phyloP scores from a whole-genome alignment of 2,797 vertebrate species.

The Syngnathus acus region DNA sequence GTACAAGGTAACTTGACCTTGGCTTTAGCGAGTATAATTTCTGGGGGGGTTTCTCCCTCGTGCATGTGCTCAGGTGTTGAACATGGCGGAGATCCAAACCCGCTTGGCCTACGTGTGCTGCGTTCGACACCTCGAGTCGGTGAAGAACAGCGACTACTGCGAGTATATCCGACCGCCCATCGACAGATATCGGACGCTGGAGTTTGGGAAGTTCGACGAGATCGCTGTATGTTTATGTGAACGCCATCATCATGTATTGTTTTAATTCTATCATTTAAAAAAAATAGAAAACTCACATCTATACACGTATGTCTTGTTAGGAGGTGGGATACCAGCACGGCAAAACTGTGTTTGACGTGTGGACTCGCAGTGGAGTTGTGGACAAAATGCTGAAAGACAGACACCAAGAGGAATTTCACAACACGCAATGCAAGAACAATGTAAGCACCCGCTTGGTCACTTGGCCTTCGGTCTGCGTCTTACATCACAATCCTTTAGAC shows the following conservation, averaged over 20 bases:
- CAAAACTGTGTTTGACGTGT: conserved; percentile 87
- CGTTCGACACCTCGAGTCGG: conserved; percentile 87
- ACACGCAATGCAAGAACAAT: conserved; percentile 71
- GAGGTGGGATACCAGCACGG: conserved; percentile 93
- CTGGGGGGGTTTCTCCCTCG: neutral
- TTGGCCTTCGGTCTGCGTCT: neutral
- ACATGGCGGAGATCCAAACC: conserved; percentile 95
- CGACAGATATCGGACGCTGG: conserved; percentile 85
- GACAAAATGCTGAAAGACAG: conserved; percentile 90
- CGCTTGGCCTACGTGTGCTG: conserved; percentile 94
- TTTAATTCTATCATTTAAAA: neutral
- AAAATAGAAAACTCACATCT: neutral
- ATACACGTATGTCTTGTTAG: conserved; percentile 49
- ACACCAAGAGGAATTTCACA: conserved; percentile 79
- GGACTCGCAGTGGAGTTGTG: conserved; percentile 84
- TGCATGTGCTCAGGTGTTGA: conserved; percentile 74
- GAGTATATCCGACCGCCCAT: conserved; percentile 92
- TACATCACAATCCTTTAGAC: neutral
- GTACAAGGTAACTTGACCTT: no score
- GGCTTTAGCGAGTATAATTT: neutral
- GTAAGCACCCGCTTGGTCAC: conserved; percentile 27
- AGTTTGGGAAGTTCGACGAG: conserved; percentile 91
- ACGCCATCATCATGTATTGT: neutral
- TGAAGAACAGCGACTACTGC: conserved; percentile 90
- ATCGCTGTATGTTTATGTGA: conserved; percentile 81